phyloP scores from a whole-genome alignment of 2,797 vertebrate genomes.

The Melanotaenia parkinsoni region DNA sequence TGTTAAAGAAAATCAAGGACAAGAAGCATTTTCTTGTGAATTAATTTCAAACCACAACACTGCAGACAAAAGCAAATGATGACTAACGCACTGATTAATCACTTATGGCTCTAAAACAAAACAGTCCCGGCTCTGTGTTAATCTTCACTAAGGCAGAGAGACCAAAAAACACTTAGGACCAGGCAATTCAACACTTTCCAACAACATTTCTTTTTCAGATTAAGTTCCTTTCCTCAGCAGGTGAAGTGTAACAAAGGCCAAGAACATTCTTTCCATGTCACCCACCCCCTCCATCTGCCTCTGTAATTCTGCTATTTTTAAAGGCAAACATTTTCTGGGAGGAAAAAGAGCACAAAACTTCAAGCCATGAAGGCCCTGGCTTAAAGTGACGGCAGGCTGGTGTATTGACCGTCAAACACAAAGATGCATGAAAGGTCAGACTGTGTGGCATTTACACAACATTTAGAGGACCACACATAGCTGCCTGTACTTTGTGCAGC shows the following conservation, averaged over 20 bases:
- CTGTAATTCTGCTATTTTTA: slow-evolving; percentile 39
- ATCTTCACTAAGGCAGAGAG: slow-evolving; percentile 22
- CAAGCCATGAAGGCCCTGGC: slow-evolving; percentile 21
- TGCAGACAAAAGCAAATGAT: slow-evolving; percentile 25
- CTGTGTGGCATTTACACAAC: slow-evolving; percentile 42
- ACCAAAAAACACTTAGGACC: slow-evolving; percentile 8
- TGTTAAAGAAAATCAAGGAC: background rate
- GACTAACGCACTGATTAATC: slow-evolving; percentile 6
- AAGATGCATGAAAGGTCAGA: slow-evolving; percentile 49
- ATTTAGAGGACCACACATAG: background rate
- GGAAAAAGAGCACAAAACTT: slow-evolving; percentile 21
- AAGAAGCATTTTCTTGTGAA: slow-evolving; percentile 3
- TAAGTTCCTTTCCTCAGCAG: slow-evolving; percentile 66
- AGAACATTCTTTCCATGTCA: slow-evolving; percentile 70
- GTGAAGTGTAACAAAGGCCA: slow-evolving; percentile 66
- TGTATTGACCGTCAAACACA: slow-evolving; percentile 23
- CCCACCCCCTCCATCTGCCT: slow-evolving; percentile 27
- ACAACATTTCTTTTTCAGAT: slow-evolving; percentile 53
- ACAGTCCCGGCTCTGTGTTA: slow-evolving; percentile 25
- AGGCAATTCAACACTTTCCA: slow-evolving; percentile 49
- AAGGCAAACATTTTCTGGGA: slow-evolving; percentile 26
- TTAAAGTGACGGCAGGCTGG: slow-evolving; percentile 37
- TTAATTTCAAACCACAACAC: slow-evolving; percentile 8
- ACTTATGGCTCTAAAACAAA: slow-evolving; percentile 21
- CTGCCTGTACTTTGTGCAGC: background rate